These are phyloP conservation scores for Protonemura montana DNA, from an alignment of 2,888 invertebrate genomes.

Conservation along the genomic window DNA sequence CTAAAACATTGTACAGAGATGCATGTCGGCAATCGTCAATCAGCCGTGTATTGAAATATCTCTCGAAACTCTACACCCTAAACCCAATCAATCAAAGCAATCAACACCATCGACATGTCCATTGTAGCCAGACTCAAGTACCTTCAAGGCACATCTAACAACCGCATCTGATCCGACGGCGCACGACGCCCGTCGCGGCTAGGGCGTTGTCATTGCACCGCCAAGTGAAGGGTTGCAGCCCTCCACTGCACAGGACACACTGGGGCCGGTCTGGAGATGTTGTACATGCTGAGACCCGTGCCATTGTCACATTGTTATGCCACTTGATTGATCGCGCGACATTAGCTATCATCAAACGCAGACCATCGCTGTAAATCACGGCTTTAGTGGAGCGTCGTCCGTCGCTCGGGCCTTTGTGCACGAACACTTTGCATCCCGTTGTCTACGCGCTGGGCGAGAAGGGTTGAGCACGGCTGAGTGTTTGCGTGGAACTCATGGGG, in stretches of 20 bases:
- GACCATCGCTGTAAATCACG: background rate
- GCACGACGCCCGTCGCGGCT: no score
- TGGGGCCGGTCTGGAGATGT: no score
- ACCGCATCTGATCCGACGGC: background rate
- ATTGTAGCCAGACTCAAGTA: background rate
- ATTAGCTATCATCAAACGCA: slow-evolving; percentile 30
- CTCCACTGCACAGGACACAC: background rate
- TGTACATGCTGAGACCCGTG: background rate
- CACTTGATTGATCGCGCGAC: background rate
- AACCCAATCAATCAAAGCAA: background rate
- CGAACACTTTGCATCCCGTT: background rate
- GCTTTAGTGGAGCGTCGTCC: background rate
- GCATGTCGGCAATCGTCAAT: no score
- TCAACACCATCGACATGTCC: background rate
- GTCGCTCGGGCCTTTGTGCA: background rate
- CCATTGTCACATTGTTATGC: slow-evolving; percentile 2
- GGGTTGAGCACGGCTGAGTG: background rate
- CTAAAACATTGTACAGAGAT: no score
- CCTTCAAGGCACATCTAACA: background rate
- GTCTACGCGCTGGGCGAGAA: background rate
- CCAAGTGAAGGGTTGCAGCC: background rate
- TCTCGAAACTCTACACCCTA: background rate
- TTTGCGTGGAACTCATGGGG: background rate
- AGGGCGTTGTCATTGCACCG: background rate
- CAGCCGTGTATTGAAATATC: no score